phyloP scores from a whole-genome alignment of 2,797 vertebrate species.

The Characodon lateralis region DNA sequence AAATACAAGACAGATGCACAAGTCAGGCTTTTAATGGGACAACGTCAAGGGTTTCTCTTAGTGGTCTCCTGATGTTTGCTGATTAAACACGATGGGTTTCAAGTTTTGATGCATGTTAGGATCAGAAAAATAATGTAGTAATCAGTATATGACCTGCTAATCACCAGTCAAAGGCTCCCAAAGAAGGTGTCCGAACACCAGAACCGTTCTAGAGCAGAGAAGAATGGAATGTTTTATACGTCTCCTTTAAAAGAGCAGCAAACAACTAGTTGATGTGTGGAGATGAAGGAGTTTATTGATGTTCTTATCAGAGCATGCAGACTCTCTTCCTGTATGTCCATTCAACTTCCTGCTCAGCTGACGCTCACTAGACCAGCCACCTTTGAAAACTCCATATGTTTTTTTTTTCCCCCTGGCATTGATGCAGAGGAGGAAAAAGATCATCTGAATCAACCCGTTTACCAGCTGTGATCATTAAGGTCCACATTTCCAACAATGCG shows the following conservation, averaged over 20 bases:
- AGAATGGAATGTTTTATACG: neutral
- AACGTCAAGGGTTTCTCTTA: no score
- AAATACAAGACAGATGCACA: no score
- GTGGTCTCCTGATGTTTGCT: neutral
- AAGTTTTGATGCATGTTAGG: no score
- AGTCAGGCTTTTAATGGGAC: no score
- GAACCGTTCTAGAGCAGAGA: neutral
- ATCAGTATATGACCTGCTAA: no score
- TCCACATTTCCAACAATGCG: slow-evolving; percentile 46
- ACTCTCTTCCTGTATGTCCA: neutral
- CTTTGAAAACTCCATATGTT: neutral
- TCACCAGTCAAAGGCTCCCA: no score
- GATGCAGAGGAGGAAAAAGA: slow-evolving; percentile 26
- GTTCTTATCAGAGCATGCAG: neutral
- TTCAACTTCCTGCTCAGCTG: neutral
- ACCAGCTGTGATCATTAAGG: slow-evolving; percentile 47
- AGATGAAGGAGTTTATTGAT: neutral
- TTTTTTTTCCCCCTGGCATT: slow-evolving; percentile 12
- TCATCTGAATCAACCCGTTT: slow-evolving; percentile 30
- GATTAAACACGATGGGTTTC: neutral
- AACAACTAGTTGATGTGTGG: neutral
- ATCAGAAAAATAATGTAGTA: neutral
- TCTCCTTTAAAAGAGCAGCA: neutral
- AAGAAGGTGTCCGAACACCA: neutral
- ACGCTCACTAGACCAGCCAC: neutral